A percentile compares a stretch with the other conserved stretches of the same genome.
phyloP scores from a whole-genome alignment of 2,888 invertebrate genomes.

The Boloria selene region DNA sequence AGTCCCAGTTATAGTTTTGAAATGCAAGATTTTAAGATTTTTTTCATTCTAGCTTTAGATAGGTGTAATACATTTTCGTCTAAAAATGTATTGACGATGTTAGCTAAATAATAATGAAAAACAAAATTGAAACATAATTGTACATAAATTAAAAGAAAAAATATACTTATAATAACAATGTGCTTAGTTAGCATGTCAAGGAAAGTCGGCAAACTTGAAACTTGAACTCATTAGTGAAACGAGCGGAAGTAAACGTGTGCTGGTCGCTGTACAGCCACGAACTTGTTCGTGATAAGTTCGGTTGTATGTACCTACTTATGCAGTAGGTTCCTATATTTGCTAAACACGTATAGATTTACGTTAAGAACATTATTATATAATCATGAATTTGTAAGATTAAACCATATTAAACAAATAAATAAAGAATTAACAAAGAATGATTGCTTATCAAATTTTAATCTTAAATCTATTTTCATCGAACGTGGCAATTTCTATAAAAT shows the following conservation, averaged over 20 bases:
- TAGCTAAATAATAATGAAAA: not conserved
- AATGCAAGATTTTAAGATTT: no score
- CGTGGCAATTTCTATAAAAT: no score
- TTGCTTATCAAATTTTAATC: no score
- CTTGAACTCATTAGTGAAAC: conserved; percentile 44
- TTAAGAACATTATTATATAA: not conserved
- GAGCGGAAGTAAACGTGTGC: conserved; percentile 42
- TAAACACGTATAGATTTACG: not conserved
- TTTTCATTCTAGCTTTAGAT: no score
- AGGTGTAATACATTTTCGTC: no score
- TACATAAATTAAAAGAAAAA: not conserved
- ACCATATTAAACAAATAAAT: no score
- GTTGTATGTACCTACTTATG: conserved; percentile 1
- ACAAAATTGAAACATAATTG: not conserved
- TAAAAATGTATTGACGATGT: not conserved
- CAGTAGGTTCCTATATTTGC: not conserved
- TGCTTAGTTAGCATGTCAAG: conserved; percentile 32
- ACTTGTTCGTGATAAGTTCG: conserved; percentile 27
- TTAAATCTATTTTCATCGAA: no score
- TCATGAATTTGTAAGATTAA: no score
- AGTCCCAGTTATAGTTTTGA: no score
- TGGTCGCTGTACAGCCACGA: conserved; percentile 38
- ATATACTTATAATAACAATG: conserved; percentile 15
- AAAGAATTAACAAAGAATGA: no score
- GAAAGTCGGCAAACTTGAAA: conserved; percentile 36